phyloP scores from a whole-genome alignment of 2,797 vertebrate genomes.

The Xyrichtys novacula region DNA sequence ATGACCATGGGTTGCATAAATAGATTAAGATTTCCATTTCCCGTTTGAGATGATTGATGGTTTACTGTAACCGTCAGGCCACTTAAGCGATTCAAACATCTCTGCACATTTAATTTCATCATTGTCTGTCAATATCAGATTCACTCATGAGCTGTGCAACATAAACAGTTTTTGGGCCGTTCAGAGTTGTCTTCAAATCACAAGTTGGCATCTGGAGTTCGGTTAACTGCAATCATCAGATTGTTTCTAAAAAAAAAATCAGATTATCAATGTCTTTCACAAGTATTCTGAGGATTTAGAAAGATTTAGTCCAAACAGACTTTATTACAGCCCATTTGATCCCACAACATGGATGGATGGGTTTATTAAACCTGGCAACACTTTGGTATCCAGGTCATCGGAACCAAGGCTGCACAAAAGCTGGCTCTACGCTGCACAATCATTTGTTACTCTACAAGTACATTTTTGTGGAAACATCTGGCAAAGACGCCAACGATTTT shows the following conservation, averaged over 20 bases:
- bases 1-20: neutral
- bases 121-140: conserved; percentile 6
- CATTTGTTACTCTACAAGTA: conserved; percentile 79
- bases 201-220: neutral
- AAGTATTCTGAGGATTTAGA: conserved; percentile 54
- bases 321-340: conserved; percentile 71
- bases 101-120: neutral
- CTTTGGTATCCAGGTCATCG: conserved; percentile 69
- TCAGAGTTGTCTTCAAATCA: conserved; percentile 12
- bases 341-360: conserved; percentile 71
- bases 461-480: conserved; percentile 79
- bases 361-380: conserved; percentile 76
- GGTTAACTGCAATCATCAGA: conserved; percentile 34
- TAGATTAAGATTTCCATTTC: neutral
- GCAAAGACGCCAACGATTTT: conserved; percentile 51
- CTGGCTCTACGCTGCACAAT: conserved; percentile 71
- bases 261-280: conserved; percentile 55
- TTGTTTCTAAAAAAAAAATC: conserved; percentile 42
- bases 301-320: conserved; percentile 68
- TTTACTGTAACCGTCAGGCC: neutral
- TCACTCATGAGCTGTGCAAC: neutral
- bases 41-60: neutral
- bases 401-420: conserved; percentile 66
- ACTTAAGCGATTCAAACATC: conserved; percentile 1
- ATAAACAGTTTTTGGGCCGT: conserved; percentile 7